Evolutionary conservation across 2,113 vertebrate species (phyloP), one percentile per base, ranked within the genome.

Genomic region (Aegotheles bennettii): DNA sequence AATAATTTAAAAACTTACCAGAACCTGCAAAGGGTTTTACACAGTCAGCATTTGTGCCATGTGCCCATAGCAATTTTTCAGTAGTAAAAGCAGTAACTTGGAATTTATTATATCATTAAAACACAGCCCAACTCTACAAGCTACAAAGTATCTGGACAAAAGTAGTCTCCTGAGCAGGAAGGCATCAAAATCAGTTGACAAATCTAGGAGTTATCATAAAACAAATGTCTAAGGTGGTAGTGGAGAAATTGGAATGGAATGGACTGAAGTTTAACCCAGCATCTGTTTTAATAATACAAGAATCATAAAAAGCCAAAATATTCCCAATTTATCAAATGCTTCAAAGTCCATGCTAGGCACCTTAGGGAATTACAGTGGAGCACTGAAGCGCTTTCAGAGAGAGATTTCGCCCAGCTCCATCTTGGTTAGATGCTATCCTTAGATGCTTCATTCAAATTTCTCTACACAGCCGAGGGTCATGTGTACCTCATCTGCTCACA

Each of bases 101-200:
- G 36, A 36, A 94, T 91, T 93, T 71, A 78, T 74, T 57, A 11
- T 23, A 31, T 42, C 31, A 42, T 79, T 84, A 92, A 71, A 82
- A 47, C 16, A 57, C n/a, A 82, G 40, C 43, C 54, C 20, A 77
- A 12, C 4, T 38, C 38, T 63, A 33, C 43, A 68, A 73, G 53
- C 48, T 79, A 57, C n/a, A 45, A 65, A 71, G 29, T 54, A 51
- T 48, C 38, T 76, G 43, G 75, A 79, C 29, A 85, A 24, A 71
- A 88, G 16, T 9, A 60, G 17, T 25, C 48, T 75, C 14, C 42
- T n/a, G 16, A 67, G 21, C 6, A 16, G 38, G 14, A 89, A 83
- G 11, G 16, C 35, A 43, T 65, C 74, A 94, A 81, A 63, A 84
- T n/a, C 12, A 77, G 21, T 17, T 73, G 43, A 59, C 14, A 85